phyloP scores from a whole-genome alignment of 2,888 invertebrate species.

The Agrochola lota region DNA sequence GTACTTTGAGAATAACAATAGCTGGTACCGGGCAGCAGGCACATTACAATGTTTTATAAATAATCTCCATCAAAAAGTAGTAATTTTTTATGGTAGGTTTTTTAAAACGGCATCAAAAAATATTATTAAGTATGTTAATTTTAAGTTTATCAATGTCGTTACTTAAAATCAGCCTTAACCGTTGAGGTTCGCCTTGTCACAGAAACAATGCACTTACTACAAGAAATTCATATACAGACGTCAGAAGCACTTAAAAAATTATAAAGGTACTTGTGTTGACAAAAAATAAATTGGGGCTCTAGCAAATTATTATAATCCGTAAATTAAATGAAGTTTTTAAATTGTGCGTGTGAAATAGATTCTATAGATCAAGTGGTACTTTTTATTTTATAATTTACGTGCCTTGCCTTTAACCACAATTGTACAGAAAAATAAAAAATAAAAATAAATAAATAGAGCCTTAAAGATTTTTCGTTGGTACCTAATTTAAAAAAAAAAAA shows the following conservation, averaged over 20 bases:
- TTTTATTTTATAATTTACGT: too few relatives aligned
- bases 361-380: too few relatives aligned
- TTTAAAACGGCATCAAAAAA: neutral
- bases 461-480: too few relatives aligned
- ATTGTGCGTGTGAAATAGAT: too few relatives aligned
- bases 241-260: conserved; percentile 1
- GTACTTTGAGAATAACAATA: neutral
- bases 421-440: too few relatives aligned
- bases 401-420: too few relatives aligned
- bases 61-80: neutral
- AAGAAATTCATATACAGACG: conserved; percentile 21
- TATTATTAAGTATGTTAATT: conserved; percentile 18
- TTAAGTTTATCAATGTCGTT: conserved; percentile 47
- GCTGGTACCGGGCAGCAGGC: neutral
- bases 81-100: too few relatives aligned
- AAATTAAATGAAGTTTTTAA: too few relatives aligned
- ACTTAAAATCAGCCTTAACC: conserved; percentile 63
- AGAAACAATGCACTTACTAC: conserved; percentile 63
- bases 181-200: conserved; percentile 68
- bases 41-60: neutral
- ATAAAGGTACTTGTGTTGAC: neutral
- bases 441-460: too few relatives aligned
- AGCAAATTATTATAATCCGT: neutral
- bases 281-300: neutral
- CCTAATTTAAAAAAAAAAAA: too few relatives aligned